Evolutionary conservation across 2,888 invertebrate species (phyloP).

Genomic region (Eristalinus sepulchralis): DNA sequence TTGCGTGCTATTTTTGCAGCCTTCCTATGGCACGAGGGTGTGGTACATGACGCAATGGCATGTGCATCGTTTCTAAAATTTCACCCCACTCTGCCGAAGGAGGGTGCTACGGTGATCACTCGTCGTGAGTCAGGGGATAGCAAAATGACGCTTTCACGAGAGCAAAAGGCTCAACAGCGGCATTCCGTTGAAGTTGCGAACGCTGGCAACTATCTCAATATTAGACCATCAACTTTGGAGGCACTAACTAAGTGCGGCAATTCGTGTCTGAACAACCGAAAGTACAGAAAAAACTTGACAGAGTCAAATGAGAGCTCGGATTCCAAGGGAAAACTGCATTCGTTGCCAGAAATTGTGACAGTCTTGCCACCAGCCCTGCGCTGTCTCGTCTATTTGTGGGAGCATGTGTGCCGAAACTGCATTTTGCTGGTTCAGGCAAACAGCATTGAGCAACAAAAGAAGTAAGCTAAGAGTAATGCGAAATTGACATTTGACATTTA

Average conservation of each 20-base stretch:
- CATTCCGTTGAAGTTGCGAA: conserved; percentile 94
- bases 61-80: conserved; percentile 98
- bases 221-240: conserved; percentile 90
- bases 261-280: conserved; percentile 89
- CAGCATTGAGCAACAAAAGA: conserved; percentile 77
- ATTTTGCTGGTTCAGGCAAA: conserved; percentile 83
- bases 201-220: conserved; percentile 88
- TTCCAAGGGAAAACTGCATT: conserved; percentile 77
- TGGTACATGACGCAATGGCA: conserved; percentile 98
- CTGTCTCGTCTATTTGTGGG: conserved; percentile 94
- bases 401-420: conserved; percentile 88
- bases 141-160: conserved; percentile 79
- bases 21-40: conserved; percentile 97
- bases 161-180: conserved; percentile 87
- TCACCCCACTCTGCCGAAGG: conserved; percentile 92
- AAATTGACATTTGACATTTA: no score
- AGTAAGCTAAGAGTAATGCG: not conserved
- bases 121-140: conserved; percentile 81
- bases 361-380: conserved; percentile 93
- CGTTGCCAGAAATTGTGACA: conserved; percentile 83
- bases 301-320: conserved; percentile 72
- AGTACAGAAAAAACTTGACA: conserved; percentile 81
- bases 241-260: conserved; percentile 89
- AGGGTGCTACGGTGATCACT: conserved; percentile 88
- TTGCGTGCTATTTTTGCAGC: conserved; percentile 97